phyloP scores from a whole-genome alignment of 2,113 vertebrate species.

The Numida meleagris region DNA sequence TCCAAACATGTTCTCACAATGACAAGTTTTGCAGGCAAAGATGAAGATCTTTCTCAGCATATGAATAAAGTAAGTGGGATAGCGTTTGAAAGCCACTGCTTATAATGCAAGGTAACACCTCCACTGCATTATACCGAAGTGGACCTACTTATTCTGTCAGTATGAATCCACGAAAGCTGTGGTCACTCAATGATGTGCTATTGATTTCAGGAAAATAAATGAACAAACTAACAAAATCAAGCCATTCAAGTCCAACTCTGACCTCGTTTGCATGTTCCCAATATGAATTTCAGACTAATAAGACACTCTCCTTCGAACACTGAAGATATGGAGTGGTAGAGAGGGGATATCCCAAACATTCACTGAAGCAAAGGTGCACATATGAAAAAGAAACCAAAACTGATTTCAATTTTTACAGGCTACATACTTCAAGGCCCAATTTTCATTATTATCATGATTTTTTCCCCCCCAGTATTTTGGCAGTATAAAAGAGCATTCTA shows the following conservation, averaged over 20 bases:
- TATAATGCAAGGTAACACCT: background rate
- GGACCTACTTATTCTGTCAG: background rate
- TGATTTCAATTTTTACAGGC: background rate
- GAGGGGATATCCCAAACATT: background rate
- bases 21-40: background rate
- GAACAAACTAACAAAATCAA: background rate
- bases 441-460: background rate
- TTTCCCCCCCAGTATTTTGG: background rate
- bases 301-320: background rate
- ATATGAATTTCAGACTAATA: background rate
- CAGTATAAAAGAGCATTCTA: background rate
- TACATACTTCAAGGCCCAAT: background rate
- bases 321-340: background rate
- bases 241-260: background rate
- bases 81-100: background rate
- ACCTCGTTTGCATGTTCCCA: background rate
- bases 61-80: background rate
- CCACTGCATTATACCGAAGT: accelerated
- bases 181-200: background rate
- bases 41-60: background rate
- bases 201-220: background rate
- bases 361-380: background rate
- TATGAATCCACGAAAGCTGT: background rate
- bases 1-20: background rate
- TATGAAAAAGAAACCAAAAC: background rate